Base-by-base conservation (phyloP, 1,140 invertebrate genomes). In the Lethocerus indicus region DNA sequence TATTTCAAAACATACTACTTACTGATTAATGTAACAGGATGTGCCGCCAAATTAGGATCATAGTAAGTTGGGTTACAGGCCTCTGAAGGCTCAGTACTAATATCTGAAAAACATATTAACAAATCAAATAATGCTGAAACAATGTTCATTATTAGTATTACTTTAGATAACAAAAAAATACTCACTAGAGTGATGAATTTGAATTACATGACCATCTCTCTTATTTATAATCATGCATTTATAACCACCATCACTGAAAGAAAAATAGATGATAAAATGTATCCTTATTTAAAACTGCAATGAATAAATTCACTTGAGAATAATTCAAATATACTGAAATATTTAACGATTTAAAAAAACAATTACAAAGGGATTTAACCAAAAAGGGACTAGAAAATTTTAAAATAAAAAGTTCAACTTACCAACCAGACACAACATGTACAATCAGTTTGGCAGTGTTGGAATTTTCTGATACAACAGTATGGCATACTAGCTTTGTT, bases 141-240 rank as follows among this genome's bases (percentile, higher is more conserved):
- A 3, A 12, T 42, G 21, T 42, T 42, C 14, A 14, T 16, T 16
- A 23, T 42, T 21, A 48, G 47, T 45, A 23, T 35, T 44, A 28
- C 28, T 20, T 20, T 43, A 12, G 16, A 49, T 36, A 54, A 2
- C 2, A 2, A 42, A 16, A 43, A 50, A 46, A 37, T 27, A 28
- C 63, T 63, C 56, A 70, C 69, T 61, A 54, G 74, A 74, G 46
- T 76, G 71, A 51, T 75, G 72, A 28, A 75, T 58, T 58, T 76
- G 73, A 44, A 76, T 72, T 3, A 76, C 69, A 53, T 74, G 67
- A 13, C 63, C 60, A 47, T 71, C 72, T 47, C 74, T 65, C 49
- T 64, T 66, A 57, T 75, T 68, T 42, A 76, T 69, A 37, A 70
- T 69, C 65, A 74, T 70, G 56, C 74, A 76, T 28, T 73, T 67